Evolutionary conservation across 35 echinoderm and acorn worm genomes (phyloP), one percentile per base, ranked within the genome.

Genomic region (Eucidaris tribuloides): DNA sequence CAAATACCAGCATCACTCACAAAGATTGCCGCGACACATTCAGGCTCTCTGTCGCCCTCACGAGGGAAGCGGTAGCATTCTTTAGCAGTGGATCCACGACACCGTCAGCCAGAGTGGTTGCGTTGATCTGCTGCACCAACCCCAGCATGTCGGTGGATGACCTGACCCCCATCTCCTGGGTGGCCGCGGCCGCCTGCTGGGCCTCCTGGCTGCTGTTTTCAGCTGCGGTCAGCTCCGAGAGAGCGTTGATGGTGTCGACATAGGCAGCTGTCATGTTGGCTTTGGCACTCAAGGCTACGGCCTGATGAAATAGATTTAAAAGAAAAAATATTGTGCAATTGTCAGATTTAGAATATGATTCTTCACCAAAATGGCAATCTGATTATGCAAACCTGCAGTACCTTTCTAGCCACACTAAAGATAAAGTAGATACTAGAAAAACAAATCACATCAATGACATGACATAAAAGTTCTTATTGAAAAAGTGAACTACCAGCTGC

Each of bases 81-180:
- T 42, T 9, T 4, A 77, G 32, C 0, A 89, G 46, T 17, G 34
- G 45, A 19, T 79, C 3, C 6, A 92, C 90, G 2, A 46, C 46
- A 14, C 22, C 45, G 43, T 81, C 70, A n/a, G 58, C 39, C 17
- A 99, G 61, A 3, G 42, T 20, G 0, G 84, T 79, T n/a, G n/a
- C 82, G 22, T 93, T 92, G 60, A 99, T 99, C 7, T 78, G 35
- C 22, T 38, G 27, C 2, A 92, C 90, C 42, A 99, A 56, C 0
- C 19, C 17, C 3, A 48, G 35, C 87, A 99, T 99, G 4, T 99
- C 90, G 18, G 30, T 45, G 22, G 86, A 61, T 48, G 90, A 87
- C 13, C 86, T 58, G 46, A 99, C 78, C 7, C 65, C n/a, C 42
- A 64, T 77, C 15, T 20, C 13, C 36, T 82, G 50, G 0, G 85